Percentiles rank a stretch among this genome's conserved stretches.
These are phyloP conservation scores for Orthosia gothica DNA, from an alignment of 2,888 invertebrate species.

Conservation along the genomic window DNA sequence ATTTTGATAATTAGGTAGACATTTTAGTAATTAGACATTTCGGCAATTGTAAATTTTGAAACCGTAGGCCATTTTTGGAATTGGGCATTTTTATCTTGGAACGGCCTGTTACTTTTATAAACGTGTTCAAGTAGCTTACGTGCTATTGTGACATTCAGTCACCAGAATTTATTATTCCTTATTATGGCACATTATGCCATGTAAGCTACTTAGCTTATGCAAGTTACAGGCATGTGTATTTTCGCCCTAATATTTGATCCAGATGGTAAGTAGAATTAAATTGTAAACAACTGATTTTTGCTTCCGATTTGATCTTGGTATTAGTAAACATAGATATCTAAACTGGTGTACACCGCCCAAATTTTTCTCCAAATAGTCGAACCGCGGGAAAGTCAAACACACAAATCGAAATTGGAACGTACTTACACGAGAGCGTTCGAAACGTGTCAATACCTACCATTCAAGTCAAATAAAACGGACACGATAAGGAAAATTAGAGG, in stretches of 20 bases:
- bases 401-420: not conserved
- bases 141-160: no score
- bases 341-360: not conserved
- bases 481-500: constrained; percentile 16
- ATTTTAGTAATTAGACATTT: no score
- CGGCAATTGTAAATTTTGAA: no score
- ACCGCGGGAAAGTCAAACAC: constrained; percentile 8
- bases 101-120: no score
- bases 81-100: no score
- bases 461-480: constrained; percentile 19
- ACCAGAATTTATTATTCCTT: no score
- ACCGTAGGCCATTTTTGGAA: no score
- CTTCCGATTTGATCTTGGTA: constrained; percentile 1
- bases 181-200: no score
- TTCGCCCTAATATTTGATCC: not conserved
- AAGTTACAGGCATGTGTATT: not conserved
- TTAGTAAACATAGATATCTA: not conserved
- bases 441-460: constrained; percentile 7
- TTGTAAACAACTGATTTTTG: not conserved
- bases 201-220: no score
- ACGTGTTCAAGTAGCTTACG: no score
- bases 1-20: no score
- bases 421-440: not conserved
- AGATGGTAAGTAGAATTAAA: not conserved
- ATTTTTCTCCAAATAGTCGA: not conserved